These are phyloP conservation scores for Leptonema lineaticorne DNA, from an alignment of 1,140 invertebrate genomes.

Conservation along the genomic window DNA sequence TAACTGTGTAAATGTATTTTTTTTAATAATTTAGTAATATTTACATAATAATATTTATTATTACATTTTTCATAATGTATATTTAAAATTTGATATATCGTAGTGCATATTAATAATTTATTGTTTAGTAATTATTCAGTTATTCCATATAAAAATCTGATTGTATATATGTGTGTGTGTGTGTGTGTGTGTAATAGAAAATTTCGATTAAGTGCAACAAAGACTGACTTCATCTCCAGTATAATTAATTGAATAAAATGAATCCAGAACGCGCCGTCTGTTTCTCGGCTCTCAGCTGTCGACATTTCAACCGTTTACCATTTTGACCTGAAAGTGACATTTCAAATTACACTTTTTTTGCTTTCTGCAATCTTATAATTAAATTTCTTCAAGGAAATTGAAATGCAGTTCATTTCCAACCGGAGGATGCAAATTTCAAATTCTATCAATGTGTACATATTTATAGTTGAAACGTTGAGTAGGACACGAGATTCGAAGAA, in stretches of 20 bases:
- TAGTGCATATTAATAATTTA: too few relatives aligned
- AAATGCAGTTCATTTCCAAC: constrained; percentile 14
- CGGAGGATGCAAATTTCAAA: not conserved
- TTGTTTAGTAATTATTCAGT: too few relatives aligned
- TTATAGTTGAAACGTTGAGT: too few relatives aligned
- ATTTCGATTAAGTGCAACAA: constrained; percentile 25
- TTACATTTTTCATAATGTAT: too few relatives aligned
- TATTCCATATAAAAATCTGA: too few relatives aligned
- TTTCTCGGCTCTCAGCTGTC: constrained; percentile 20
- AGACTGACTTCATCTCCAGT: constrained; percentile 21
- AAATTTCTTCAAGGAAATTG: constrained; percentile 22
- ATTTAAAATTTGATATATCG: too few relatives aligned
- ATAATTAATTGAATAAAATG: constrained; percentile 32
- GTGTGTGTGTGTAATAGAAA: not conserved
- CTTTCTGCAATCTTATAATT: constrained; percentile 29
- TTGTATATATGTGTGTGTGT: too few relatives aligned
- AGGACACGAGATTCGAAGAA: too few relatives aligned
- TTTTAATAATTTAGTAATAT: too few relatives aligned
- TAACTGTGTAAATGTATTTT: too few relatives aligned
- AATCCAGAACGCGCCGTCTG: constrained; percentile 22
- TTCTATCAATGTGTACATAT: not conserved
- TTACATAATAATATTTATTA: too few relatives aligned
- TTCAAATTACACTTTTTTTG: constrained; percentile 32
- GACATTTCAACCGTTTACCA: constrained; percentile 25
- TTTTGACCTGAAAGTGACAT: constrained; percentile 34